Evolutionary conservation across 2,113 vertebrate species (phyloP).

Genomic region (Perca flavescens): DNA sequence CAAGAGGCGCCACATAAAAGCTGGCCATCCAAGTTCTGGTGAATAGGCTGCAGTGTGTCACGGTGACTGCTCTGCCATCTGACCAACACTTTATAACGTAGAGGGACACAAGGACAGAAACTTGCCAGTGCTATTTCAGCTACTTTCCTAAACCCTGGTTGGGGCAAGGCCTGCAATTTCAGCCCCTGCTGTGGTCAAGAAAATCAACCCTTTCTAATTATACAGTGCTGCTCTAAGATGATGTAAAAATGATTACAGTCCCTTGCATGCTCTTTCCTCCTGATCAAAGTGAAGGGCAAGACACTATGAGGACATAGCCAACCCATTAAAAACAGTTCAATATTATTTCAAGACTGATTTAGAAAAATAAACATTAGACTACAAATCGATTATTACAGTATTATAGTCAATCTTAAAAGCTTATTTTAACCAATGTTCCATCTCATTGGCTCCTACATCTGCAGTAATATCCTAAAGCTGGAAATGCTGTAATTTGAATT

Average conservation of each 20-base stretch:
- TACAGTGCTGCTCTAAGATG: conserved; percentile 71
- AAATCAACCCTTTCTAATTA: conserved; percentile 86
- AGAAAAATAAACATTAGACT: conserved; percentile 66
- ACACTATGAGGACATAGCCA: conserved; percentile 71
- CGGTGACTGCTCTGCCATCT: conserved; percentile 69
- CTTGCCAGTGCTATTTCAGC: conserved; percentile 78
- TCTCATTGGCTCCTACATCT: conserved; percentile 7
- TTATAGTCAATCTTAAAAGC: conserved; percentile 13
- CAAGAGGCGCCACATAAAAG: conserved; percentile 80
- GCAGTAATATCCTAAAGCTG: conserved; percentile 27
- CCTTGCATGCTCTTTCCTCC: conserved; percentile 67
- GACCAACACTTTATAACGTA: conserved; percentile 70
- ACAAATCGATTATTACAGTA: conserved; percentile 50
- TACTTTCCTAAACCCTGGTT: conserved; percentile 73
- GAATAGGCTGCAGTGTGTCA: conserved; percentile 66
- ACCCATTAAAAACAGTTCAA: conserved; percentile 66
- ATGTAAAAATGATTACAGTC: conserved; percentile 86
- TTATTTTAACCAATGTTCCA: conserved; percentile 35
- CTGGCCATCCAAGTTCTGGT: conserved; percentile 57
- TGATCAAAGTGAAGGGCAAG: conserved; percentile 78
- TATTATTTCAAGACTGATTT: conserved; percentile 74
- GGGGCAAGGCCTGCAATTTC: conserved; percentile 83
- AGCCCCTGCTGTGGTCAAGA: conserved; percentile 80
- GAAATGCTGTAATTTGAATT: conserved; percentile 24
- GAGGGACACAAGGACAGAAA: conserved; percentile 72